Evolutionary conservation across 2,113 vertebrate species (phyloP), one percentile per base, ranked within the genome.

Genomic region (Oophaga pumilio): DNA sequence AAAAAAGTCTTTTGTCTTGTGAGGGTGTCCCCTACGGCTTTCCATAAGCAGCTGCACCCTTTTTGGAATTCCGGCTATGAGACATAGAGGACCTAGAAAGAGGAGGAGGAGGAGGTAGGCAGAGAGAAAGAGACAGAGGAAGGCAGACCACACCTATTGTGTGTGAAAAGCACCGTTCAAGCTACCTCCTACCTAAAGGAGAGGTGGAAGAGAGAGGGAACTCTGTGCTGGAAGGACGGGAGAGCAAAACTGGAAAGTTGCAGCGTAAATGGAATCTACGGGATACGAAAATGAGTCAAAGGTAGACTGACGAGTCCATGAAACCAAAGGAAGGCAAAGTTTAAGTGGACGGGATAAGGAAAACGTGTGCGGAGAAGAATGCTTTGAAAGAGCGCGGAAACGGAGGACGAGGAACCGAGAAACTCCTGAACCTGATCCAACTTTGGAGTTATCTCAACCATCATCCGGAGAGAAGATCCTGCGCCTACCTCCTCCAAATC

Each of bases 1-100:
- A 86, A 64, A 71, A 22, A 59, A 56, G 6, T 0, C 69, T 20
- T 33, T 76, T 76, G 73, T 82, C 56, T 53, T 73, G 43, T 53
- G 18, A 53, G 28, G 60, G 20, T 85, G 87, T 52, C 62, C 82
- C 64, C 71, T 18, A n/a, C 18, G 73, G 68, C 76, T 88, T n/a
- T 64, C 86, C 86, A 80, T 83, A 88, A 88, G 86, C 80, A 88
- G 79, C 86, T 88, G 86, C 86, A 88, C 86, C 86, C 80, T 88
- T 76, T 82, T 59, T 88, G 86, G 86, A 88, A 88, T 88, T 88
- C 86, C 79, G 88, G 83, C 76, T 81, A 81, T 69, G 83, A 85
- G 50, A 52, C 59, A 56, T 69, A 73, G 49, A 88, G 77, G 66
- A 71, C 64, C 83, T 28, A 85, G 88, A 77, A 85, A 73, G 76